Evolutionary conservation across 2,797 vertebrate species (phyloP).

Genomic region (Carcharodon carcharias): DNA sequence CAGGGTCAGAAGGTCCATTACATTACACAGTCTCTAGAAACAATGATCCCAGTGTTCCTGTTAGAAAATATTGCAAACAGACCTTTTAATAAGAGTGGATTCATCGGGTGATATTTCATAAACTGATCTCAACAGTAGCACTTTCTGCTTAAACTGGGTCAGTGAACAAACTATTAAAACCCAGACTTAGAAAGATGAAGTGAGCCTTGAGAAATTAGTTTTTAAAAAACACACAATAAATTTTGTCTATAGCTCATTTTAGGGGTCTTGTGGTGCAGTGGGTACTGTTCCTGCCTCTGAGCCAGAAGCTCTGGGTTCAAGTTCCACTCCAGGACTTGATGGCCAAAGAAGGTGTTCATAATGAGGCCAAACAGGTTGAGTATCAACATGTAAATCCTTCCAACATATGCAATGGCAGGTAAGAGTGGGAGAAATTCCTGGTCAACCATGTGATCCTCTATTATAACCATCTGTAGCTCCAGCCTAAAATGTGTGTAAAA

Average conservation of each 20-base stretch:
- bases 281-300: not conserved
- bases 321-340: not conserved
- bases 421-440: too few species aligned
- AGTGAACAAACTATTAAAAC: not conserved
- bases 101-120: conserved; percentile 43
- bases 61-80: conserved; percentile 52
- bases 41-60: conserved; percentile 27
- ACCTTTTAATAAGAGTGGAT: conserved; percentile 48
- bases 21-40: conserved; percentile 2
- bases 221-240: not conserved
- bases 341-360: too few species aligned
- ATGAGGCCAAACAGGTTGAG: too few species aligned
- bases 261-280: not conserved
- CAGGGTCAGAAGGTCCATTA: conserved; percentile 42
- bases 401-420: too few species aligned
- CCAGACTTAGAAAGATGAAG: not conserved
- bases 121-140: conserved; percentile 35
- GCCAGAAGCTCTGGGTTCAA: not conserved
- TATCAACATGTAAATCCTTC: too few species aligned
- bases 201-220: not conserved
- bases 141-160: not conserved
- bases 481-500: too few species aligned
- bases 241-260: not conserved
- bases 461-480: too few species aligned
- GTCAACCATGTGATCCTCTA: too few species aligned